phyloP scores from a whole-genome alignment of 1,140 invertebrate genomes.

The Hestina assimilis region DNA sequence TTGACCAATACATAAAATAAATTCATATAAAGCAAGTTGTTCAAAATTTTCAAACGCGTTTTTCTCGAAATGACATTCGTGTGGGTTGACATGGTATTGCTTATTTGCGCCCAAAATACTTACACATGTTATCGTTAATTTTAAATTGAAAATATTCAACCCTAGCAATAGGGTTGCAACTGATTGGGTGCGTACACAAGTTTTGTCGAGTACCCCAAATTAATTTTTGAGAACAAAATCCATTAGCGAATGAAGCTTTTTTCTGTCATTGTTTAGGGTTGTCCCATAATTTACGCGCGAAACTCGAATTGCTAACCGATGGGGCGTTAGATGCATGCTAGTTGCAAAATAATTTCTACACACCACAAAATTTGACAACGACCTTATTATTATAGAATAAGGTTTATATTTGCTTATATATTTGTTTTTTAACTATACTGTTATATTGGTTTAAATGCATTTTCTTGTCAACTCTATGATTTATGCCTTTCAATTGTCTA shows the following conservation, averaged over 20 bases:
- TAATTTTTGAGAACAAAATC: conserved; percentile 76
- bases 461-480: conserved; percentile 75
- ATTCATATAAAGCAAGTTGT: no score
- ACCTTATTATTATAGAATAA: conserved; percentile 25
- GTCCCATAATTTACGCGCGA: conserved; percentile 72
- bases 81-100: no score
- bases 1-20: no score
- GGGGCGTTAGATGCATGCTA: conserved; percentile 58
- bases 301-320: conserved; percentile 66
- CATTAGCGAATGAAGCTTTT: conserved; percentile 73
- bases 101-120: no score
- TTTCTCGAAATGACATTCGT: no score
- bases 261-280: conserved; percentile 67
- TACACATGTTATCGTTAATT: no score
- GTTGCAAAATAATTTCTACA: conserved; percentile 21
- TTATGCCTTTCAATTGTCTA: conserved; percentile 70
- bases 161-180: conserved; percentile 44
- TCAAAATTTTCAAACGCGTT: no score
- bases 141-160: conserved; percentile 33
- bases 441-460: conserved; percentile 41
- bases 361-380: not conserved
- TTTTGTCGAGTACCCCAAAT: conserved; percentile 70
- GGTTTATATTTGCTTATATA: conserved; percentile 23
- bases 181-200: conserved; percentile 68
- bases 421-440: conserved; percentile 10